Percentiles rank a stretch among this genome's conserved stretches.
phyloP scores from a whole-genome alignment of 2,113 vertebrate species.

The Lucifuga dentata region DNA sequence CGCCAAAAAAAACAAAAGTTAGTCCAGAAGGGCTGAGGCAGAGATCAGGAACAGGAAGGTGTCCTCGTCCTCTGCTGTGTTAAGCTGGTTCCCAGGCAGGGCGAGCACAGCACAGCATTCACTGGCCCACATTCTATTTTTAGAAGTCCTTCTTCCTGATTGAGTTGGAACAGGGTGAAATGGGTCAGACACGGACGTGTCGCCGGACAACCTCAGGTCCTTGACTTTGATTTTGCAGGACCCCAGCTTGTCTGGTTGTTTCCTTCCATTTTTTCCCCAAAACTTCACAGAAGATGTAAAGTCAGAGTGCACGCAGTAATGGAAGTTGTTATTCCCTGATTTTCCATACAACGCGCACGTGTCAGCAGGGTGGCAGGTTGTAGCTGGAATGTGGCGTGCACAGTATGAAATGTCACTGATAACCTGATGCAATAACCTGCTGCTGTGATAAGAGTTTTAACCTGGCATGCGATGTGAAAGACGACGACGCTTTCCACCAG shows the following conservation, averaged over 20 bases:
- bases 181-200: constrained; percentile 70
- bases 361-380: constrained; percentile 24
- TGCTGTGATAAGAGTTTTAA: constrained; percentile 54
- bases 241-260: background rate
- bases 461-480: constrained; percentile 61
- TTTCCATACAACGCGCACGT: constrained; percentile 10
- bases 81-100: constrained; percentile 82
- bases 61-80: constrained; percentile 58
- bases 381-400: constrained; percentile 21
- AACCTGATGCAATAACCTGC: constrained; percentile 55
- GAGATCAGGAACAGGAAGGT: constrained; percentile 62
- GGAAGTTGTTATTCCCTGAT: background rate
- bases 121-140: constrained; percentile 83
- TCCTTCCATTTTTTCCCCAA: too few species aligned
- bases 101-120: constrained; percentile 58
- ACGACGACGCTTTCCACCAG: constrained; percentile 56
- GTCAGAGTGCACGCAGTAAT: too few species aligned
- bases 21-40: constrained; percentile 25
- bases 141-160: constrained; percentile 79
- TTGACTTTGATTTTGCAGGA: constrained; percentile 40
- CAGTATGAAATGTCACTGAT: constrained; percentile 54
- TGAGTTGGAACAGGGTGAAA: constrained; percentile 73
- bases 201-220: constrained; percentile 66
- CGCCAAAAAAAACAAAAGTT: constrained; percentile 19
- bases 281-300: too few species aligned